These are phyloP conservation scores for Thera obeliscata DNA, from an alignment of 2,888 invertebrate genomes.

Conservation along the genomic window DNA sequence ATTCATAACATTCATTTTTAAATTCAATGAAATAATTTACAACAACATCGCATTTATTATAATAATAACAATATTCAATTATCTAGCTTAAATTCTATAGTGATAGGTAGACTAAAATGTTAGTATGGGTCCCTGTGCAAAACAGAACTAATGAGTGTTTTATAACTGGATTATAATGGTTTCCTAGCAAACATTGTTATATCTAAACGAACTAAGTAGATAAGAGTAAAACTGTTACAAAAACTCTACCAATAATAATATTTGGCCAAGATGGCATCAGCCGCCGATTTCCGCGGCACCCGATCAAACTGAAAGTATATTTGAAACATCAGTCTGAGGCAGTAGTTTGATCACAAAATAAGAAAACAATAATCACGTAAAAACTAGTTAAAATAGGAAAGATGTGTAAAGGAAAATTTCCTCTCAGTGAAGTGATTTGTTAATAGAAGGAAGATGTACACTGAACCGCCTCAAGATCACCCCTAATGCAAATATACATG, in stretches of 20 bases:
- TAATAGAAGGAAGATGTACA: constrained; percentile 7
- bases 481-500: neutral
- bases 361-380: constrained; percentile 42
- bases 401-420: constrained; percentile 12
- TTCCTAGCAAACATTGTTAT: neutral
- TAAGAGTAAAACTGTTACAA: neutral
- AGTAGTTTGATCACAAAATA: constrained; percentile 68
- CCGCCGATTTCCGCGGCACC: constrained; percentile 17
- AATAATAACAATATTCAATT: constrained; percentile 72
- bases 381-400: constrained; percentile 28
- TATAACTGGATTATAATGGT: neutral
- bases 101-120: constrained; percentile 56
- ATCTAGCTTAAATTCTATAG: constrained; percentile 60
- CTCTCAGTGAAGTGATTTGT: no score
- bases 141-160: neutral
- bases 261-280: neutral
- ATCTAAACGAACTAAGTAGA: neutral
- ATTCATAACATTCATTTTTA: constrained; percentile 69
- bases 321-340: constrained; percentile 82
- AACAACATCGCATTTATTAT: constrained; percentile 75
- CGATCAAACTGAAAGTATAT: constrained; percentile 46
- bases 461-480: neutral
- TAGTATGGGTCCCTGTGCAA: constrained; percentile 36
- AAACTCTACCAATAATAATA: neutral
- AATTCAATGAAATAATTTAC: constrained; percentile 80